phyloP scores from a whole-genome alignment of 1,140 invertebrate genomes.

The Penaeus chinensis region DNA sequence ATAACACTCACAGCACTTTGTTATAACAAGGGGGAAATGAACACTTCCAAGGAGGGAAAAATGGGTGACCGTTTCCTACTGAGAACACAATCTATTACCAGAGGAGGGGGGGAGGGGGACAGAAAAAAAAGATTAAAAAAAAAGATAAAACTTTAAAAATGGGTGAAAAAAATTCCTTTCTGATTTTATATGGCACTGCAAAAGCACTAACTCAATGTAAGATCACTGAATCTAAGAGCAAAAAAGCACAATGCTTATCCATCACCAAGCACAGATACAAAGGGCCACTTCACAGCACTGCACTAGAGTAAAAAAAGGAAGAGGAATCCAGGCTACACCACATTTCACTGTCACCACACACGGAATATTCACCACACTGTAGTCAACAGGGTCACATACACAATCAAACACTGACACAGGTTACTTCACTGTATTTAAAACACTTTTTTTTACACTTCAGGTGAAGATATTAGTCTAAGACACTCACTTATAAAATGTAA shows the following conservation, averaged over 20 bases:
- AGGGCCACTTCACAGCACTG: conserved; percentile 52
- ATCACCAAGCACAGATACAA: conserved; percentile 41
- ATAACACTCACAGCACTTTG: conserved; percentile 55
- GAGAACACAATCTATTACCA: conserved; percentile 26
- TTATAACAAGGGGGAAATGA: not conserved
- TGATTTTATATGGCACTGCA: conserved; percentile 45
- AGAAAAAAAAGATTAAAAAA: no score
- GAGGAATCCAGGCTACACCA: conserved; percentile 16
- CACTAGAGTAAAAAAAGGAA: conserved; percentile 19
- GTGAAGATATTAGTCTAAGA: not conserved
- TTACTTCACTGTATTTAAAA: conserved; percentile 33
- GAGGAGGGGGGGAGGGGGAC: not conserved
- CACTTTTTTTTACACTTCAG: not conserved
- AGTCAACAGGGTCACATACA: conserved; percentile 46
- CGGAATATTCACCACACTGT: conserved; percentile 54
- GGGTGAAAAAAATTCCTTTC: not conserved
- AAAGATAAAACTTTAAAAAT: no score
- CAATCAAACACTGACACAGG: conserved; percentile 50
- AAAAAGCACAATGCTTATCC: conserved; percentile 51
- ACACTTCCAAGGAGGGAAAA: not conserved
- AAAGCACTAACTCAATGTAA: conserved; percentile 23
- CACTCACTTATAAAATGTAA: conserved; percentile 19
- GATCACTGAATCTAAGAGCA: conserved; percentile 37
- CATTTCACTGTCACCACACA: conserved; percentile 37
- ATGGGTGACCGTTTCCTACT: conserved; percentile 38